Conservation (phyloP, 2,888 invertebrate genomes). For the Chelonus formosanus region DNA sequence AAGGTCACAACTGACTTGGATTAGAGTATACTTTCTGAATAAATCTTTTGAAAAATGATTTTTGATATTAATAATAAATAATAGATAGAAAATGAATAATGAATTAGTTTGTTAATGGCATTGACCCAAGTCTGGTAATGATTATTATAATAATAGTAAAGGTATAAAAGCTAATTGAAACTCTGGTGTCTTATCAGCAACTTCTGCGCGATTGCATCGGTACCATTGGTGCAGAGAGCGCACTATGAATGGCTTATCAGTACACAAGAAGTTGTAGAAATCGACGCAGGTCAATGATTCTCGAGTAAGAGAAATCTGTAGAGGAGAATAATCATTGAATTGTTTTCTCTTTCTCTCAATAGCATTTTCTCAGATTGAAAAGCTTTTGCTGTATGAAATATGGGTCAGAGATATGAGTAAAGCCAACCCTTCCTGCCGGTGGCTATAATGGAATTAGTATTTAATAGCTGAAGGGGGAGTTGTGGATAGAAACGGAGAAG, state of each 20-base stretch:
- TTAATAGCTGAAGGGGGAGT: conserved; percentile 54
- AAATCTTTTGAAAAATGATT: too few species aligned
- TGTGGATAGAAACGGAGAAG: conserved; percentile 30
- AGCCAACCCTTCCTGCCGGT: conserved; percentile 59
- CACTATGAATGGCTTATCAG: conserved; percentile 20
- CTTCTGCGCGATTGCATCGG: conserved; percentile 62
- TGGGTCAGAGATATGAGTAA: conserved; percentile 59
- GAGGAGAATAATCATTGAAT: conserved; percentile 26
- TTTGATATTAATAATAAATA: too few species aligned
- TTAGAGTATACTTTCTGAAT: too few species aligned
- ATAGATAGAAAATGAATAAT: too few species aligned
- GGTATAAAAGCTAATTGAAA: conserved; percentile 58
- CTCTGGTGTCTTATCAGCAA: conserved; percentile 56
- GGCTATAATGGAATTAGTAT: conserved; percentile 65
- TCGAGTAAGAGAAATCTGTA: conserved; percentile 15
- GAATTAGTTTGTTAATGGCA: too few species aligned
- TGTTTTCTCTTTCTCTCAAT: conserved; percentile 10
- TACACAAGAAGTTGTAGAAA: conserved; percentile 32
- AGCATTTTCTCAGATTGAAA: conserved; percentile 59
- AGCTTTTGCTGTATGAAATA: conserved; percentile 63
- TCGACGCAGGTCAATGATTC: conserved; percentile 22
- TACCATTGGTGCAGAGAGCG: conserved; percentile 22
- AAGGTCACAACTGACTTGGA: too few species aligned
- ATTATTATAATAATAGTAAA: conserved; percentile 35
- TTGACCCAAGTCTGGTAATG: too few species aligned